These are phyloP conservation scores for Opisthograptis luteolata DNA, from an alignment of 2,888 invertebrate genomes.

Conservation along the genomic window DNA sequence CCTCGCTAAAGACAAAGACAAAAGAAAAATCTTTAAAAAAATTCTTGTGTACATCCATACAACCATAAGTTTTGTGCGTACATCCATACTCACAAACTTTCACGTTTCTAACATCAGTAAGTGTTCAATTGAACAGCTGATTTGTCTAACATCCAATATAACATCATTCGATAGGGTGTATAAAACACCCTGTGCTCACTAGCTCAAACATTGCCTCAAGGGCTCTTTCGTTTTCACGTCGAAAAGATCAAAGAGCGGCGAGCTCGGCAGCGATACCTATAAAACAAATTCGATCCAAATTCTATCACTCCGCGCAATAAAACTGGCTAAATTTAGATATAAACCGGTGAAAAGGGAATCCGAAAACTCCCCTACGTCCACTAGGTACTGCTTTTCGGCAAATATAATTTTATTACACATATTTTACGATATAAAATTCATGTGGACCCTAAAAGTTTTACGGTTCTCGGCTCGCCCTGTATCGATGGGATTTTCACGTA, in stretches of 20 bases:
- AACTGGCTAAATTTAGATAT: constrained; percentile 33
- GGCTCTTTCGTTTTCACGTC: constrained; percentile 6
- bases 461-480: constrained; percentile 44
- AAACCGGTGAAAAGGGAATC: constrained; percentile 33
- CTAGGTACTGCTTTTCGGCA: constrained; percentile 45
- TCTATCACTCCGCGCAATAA: constrained; percentile 30
- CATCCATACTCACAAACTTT: no score
- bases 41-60: no score
- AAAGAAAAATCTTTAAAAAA: no score
- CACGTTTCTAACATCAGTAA: no score
- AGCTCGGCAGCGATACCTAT: constrained; percentile 2
- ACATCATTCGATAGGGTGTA: constrained; percentile 3
- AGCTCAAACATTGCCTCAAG: constrained; percentile 10
- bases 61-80: no score
- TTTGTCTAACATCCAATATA: background rate
- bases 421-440: constrained; percentile 57
- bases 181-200: constrained; percentile 12
- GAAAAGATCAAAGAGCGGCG: constrained; percentile 11
- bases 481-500: constrained; percentile 51
- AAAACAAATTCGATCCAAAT: constrained; percentile 32
- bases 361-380: constrained; percentile 22
- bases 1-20: no score
- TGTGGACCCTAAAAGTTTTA: constrained; percentile 66
- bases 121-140: constrained; percentile 5
- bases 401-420: constrained; percentile 70